Evolutionary conservation across 1,140 invertebrate species (phyloP).

Genomic region (Trissolcus basalis): DNA sequence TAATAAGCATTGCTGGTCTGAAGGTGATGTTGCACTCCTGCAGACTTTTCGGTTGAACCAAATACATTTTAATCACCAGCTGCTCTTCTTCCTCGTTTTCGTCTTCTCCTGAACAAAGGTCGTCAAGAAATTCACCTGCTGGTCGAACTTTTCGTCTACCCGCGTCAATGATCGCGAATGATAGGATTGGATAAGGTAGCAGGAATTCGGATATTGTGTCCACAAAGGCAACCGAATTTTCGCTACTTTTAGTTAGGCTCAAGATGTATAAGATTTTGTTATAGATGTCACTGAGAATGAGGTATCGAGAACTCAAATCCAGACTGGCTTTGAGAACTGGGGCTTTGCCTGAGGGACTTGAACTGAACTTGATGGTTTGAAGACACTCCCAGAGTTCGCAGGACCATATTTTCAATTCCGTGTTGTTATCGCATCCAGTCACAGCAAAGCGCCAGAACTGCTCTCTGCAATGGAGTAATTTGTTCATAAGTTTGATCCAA

Average conservation of each 20-base stretch:
- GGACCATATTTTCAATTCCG: conserved; percentile 94
- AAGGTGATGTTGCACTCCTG: conserved; percentile 91
- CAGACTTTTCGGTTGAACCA: conserved; percentile 91
- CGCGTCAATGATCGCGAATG: conserved; percentile 91
- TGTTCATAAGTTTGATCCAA: conserved; percentile 49
- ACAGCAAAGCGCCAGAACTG: conserved; percentile 96
- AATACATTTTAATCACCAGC: conserved; percentile 84
- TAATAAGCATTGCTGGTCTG: conserved; percentile 76
- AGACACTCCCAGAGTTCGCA: conserved; percentile 95
- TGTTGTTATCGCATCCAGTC: conserved; percentile 92
- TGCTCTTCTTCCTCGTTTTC: conserved; percentile 72
- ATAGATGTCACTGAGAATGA: conserved; percentile 90
- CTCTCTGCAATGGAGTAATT: conserved; percentile 74
- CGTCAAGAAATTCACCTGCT: conserved; percentile 70
- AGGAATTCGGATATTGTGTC: conserved; percentile 88
- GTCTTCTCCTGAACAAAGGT: conserved; percentile 70
- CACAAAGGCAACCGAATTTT: conserved; percentile 77
- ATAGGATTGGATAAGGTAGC: conserved; percentile 88
- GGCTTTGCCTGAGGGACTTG: conserved; percentile 68
- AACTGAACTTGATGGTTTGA: conserved; percentile 87
- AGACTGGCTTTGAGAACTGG: conserved; percentile 84
- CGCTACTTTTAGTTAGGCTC: conserved; percentile 80
- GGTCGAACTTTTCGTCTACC: conserved; percentile 68
- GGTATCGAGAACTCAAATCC: conserved; percentile 87
- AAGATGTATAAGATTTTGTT: conserved; percentile 87